Conservation (phyloP, 2,113 vertebrate species). For the Physeter macrocephalus region DNA sequence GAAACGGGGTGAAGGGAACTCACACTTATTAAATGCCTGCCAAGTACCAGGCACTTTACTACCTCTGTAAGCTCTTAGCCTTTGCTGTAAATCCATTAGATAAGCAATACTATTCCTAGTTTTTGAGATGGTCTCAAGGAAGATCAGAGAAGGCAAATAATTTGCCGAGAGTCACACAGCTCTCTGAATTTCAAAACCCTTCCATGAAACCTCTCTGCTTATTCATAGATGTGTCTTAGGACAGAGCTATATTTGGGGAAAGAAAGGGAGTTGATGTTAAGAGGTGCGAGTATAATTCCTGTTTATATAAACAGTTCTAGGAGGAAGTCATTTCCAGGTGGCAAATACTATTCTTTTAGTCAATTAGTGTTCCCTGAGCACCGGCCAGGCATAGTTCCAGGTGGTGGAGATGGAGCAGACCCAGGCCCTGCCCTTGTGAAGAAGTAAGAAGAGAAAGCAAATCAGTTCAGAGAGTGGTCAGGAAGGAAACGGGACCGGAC, state of each 20-base stretch:
- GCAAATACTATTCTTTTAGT: not conserved
- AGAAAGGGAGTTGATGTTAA: not conserved
- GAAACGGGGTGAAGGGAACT: not conserved
- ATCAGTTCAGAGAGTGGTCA: not conserved
- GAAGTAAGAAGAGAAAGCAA: not conserved
- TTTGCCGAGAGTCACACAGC: not conserved
- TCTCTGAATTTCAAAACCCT: not conserved
- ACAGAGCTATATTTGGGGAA: not conserved
- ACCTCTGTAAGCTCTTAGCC: not conserved
- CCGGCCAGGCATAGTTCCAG: not conserved
- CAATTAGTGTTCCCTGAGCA: not conserved
- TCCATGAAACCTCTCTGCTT: not conserved
- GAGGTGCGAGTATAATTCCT: not conserved
- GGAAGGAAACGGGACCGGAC: not conserved
- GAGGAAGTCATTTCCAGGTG: not conserved
- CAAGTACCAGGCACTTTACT: not conserved
- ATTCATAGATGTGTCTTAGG: not conserved
- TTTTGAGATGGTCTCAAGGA: not conserved
- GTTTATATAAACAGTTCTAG: not conserved
- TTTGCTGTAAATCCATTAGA: not conserved
- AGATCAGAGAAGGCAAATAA: not conserved
- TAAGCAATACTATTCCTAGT: not conserved
- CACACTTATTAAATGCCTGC: not conserved
- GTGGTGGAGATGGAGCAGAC: not conserved
- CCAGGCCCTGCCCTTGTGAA: not conserved